phyloP scores from a whole-genome alignment of 92 coral and sea anemone genomes.

The Umimayanthus kanabou region DNA sequence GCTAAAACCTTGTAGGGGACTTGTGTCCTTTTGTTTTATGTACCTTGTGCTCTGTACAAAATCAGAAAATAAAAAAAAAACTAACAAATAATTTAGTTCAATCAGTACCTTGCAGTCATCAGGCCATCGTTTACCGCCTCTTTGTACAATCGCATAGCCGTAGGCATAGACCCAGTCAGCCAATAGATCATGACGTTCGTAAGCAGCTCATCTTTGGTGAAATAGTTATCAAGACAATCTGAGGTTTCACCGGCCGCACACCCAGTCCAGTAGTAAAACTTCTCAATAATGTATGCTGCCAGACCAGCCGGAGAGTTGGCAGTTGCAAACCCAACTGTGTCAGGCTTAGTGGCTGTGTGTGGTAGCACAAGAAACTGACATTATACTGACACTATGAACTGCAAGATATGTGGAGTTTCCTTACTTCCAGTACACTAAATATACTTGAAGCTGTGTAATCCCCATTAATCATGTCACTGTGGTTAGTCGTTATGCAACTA shows the following conservation, averaged over 20 bases:
- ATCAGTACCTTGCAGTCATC: not conserved
- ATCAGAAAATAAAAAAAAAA: too few species aligned
- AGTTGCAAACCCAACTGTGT: conserved; percentile 72
- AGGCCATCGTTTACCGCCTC: conserved; percentile 37
- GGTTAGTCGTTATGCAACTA: too few species aligned
- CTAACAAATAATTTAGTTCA: too few species aligned
- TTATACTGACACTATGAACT: too few species aligned
- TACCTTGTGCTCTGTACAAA: too few species aligned
- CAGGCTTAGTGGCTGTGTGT: conserved; percentile 74
- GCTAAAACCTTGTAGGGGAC: too few species aligned
- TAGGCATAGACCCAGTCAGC: conserved; percentile 71
- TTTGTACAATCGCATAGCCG: conserved; percentile 81
- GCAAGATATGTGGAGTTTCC: too few species aligned
- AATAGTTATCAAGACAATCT: conserved; percentile 69
- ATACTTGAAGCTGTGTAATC: too few species aligned
- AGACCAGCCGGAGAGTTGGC: conserved; percentile 89
- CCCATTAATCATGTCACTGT: too few species aligned
- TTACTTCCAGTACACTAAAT: too few species aligned
- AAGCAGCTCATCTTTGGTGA: conserved; percentile 80
- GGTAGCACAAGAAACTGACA: not conserved
- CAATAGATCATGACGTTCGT: conserved; percentile 90
- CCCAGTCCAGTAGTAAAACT: conserved; percentile 77
- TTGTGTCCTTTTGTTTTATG: too few species aligned
- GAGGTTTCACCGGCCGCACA: conserved; percentile 61
- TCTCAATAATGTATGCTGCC: conserved; percentile 79